phyloP scores from a whole-genome alignment of 2,797 vertebrate species.

The Anguilla marmorata region DNA sequence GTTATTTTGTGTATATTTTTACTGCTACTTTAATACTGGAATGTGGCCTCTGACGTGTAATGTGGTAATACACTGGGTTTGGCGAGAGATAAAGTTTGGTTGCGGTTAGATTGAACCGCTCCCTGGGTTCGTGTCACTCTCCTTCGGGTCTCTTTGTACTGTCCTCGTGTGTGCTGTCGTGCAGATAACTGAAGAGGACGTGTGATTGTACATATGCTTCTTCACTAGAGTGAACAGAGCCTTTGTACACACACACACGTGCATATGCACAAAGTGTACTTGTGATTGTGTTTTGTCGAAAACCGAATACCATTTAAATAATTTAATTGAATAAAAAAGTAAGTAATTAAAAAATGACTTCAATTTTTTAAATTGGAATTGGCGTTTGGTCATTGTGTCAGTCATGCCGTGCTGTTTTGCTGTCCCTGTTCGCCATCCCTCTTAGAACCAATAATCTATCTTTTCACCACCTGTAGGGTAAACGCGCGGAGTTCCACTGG shows the following conservation, averaged over 20 bases:
- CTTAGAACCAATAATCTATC: not conserved
- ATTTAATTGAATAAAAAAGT: too few relatives aligned
- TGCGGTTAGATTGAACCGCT: not conserved
- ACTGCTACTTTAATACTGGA: not conserved
- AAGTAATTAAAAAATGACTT: too few relatives aligned
- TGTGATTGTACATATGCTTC: not conserved
- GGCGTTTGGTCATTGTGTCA: not conserved
- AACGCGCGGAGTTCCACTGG: not conserved
- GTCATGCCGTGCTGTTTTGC: not conserved
- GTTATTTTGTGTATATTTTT: not conserved
- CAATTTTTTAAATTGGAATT: not conserved
- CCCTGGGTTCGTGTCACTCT: not conserved
- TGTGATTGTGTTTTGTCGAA: not conserved
- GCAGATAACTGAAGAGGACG: not conserved
- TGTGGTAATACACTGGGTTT: not conserved
- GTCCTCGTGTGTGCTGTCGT: not conserved
- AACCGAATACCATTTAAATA: too few relatives aligned
- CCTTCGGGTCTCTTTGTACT: not conserved
- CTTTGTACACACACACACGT: not conserved
- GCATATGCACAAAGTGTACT: not conserved
- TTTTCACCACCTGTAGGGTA: not conserved
- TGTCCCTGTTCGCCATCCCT: not conserved
- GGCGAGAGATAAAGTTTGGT: not conserved
- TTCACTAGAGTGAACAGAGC: not conserved
- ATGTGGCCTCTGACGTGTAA: not conserved